Base-by-base conservation (phyloP, 2,797 vertebrate species). In the Molossus molossus region DNA sequence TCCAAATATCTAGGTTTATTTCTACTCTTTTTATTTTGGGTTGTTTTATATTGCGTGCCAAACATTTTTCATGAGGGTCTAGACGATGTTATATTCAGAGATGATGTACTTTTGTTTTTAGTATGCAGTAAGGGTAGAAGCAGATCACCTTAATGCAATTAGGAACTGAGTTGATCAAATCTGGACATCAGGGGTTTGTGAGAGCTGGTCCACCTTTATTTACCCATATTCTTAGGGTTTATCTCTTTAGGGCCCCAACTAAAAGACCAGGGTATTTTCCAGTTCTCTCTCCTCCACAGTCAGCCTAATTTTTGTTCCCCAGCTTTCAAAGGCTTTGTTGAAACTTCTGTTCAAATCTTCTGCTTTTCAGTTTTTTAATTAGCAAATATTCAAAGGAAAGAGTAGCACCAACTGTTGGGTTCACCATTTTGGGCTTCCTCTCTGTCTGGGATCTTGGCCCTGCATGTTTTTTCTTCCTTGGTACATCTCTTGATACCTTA, bases 41-140 rank as follows among this genome's bases (percentile, higher is more conserved):
- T 72, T 84, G 53, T 65, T 94, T 92, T 58, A 84, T 76, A 57
- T 27, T 29, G 11, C 76, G 33, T 62, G 40, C 9, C 53, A 89
- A 93, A 81, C 20, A 92, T 82, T 86, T 69, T 90, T 13, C 55
- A 69, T 57, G 14, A 92, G 29, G 9, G 7, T 76, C 53, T 80
- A 10, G 23, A 48, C 75, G 29, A 55, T 69, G 25, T 25, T 70
- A 15, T 55, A 8, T 53, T 94, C 80, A 80, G 25, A 90, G 33
- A 75, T 12, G 7, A 81, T 73, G 40, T 79, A 18, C 3, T 69
- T 81, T 75, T 58, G 12, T 70, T 75, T 37, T 62, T 53, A 27
- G 15, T 48, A 21, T 9, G 23, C 29, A 87, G 9, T 48, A 77
- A 50, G 13, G 9, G 8, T 53, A 80, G 62, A 87, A 45, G 37